These are phyloP conservation scores for Scytalopus superciliaris DNA, from an alignment of 2,113 vertebrate genomes.

Conservation along the genomic window DNA sequence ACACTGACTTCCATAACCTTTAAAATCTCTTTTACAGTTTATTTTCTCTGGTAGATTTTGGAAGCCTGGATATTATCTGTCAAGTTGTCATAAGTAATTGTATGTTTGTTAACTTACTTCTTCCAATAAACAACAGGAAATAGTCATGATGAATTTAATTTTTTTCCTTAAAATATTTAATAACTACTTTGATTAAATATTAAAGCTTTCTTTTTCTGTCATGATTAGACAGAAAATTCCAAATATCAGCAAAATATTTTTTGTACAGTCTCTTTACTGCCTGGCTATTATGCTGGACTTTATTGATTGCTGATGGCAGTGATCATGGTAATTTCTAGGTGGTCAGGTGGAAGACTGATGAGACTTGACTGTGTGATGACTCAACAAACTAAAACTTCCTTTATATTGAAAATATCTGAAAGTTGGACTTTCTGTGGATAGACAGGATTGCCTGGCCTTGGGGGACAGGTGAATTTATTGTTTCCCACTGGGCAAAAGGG, in stretches of 20 bases:
- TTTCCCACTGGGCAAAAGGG: background rate
- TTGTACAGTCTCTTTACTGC: background rate
- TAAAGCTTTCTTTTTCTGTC: conserved; percentile 13
- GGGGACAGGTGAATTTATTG: background rate
- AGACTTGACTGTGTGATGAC: background rate
- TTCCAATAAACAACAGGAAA: conserved; percentile 30
- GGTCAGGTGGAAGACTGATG: background rate
- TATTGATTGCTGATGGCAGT: background rate
- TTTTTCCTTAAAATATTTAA: background rate
- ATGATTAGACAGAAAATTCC: background rate
- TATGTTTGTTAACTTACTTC: conserved; percentile 17
- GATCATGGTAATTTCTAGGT: background rate
- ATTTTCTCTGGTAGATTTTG: background rate
- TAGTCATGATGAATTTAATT: background rate
- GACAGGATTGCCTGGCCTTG: background rate
- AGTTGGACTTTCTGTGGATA: background rate
- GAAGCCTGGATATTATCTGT: background rate
- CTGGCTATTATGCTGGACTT: background rate
- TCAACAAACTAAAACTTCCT: background rate
- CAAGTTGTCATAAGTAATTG: conserved; percentile 21
- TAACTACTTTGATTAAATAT: conserved; percentile 38
- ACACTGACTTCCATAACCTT: background rate
- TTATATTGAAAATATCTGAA: background rate
- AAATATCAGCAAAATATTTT: background rate
- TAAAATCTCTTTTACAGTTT: background rate